These are phyloP conservation scores for Tauraco hartlaubi DNA, from an alignment of 2,797 vertebrate genomes.

Conservation along the genomic window DNA sequence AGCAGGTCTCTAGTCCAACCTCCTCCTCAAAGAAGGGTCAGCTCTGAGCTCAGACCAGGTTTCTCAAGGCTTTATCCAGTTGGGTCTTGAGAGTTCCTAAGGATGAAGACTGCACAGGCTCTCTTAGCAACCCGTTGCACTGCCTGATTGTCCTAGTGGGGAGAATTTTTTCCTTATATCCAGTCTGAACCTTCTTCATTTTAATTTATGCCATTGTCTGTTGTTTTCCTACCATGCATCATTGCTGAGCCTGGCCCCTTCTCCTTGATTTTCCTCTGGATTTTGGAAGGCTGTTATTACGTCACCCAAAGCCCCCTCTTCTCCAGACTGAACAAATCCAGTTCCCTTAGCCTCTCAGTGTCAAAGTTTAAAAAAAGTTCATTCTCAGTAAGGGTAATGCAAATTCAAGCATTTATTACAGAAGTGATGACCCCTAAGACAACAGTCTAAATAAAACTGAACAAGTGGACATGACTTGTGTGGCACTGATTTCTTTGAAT, in stretches of 20 bases:
- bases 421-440: background rate
- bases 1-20: background rate
- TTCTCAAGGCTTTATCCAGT: background rate
- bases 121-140: background rate
- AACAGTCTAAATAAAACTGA: background rate
- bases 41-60: background rate
- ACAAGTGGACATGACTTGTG: background rate
- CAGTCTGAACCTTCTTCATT: background rate
- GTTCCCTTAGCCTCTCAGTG: background rate
- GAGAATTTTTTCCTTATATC: background rate
- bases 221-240: background rate
- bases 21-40: background rate
- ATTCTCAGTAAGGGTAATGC: background rate
- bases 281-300: background rate
- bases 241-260: background rate
- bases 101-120: background rate
- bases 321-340: background rate
- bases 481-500: background rate
- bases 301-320: background rate
- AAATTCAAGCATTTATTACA: background rate
- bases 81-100: background rate
- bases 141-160: background rate
- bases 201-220: background rate
- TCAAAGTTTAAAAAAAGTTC: background rate
- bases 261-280: background rate